Conservation (phyloP, 1,140 invertebrate species). For the Gyrodactylus bullatarudis region DNA sequence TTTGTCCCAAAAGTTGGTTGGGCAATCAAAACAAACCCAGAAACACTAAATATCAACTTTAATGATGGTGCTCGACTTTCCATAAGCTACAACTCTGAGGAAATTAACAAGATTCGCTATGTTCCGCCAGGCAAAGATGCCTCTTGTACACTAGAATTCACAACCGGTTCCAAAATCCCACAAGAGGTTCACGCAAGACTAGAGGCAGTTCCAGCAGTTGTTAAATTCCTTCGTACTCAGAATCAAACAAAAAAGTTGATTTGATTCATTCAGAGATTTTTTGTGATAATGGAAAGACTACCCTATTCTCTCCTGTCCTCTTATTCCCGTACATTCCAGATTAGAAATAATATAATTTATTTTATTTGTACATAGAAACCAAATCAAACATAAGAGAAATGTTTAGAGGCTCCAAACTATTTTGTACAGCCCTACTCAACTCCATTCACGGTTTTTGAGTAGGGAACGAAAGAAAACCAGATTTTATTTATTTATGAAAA, state of each 20-base stretch:
- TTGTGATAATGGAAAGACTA: no score
- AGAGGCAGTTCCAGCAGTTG: not conserved
- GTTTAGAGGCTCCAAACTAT: no score
- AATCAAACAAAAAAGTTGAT: no score
- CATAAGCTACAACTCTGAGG: not conserved
- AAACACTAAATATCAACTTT: not conserved
- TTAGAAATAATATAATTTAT: no score
- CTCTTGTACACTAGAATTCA: not conserved
- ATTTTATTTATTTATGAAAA: no score
- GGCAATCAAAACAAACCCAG: not conserved
- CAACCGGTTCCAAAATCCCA: not conserved
- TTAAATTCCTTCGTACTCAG: not conserved
- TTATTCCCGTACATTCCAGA: no score
- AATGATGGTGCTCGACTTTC: not conserved
- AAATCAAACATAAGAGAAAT: no score
- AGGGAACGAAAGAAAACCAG: no score
- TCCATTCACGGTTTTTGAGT: no score
- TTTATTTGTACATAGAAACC: no score
- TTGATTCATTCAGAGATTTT: not conserved
- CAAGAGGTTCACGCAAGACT: not conserved
- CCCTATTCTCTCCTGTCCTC: no score
- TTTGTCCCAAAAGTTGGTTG: not conserved
- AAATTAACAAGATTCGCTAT: not conserved
- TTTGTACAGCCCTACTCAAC: no score
- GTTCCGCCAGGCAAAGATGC: not conserved